These are phyloP conservation scores for Antheraea assamensis DNA, from an alignment of 2,888 invertebrate species.

Conservation along the genomic window DNA sequence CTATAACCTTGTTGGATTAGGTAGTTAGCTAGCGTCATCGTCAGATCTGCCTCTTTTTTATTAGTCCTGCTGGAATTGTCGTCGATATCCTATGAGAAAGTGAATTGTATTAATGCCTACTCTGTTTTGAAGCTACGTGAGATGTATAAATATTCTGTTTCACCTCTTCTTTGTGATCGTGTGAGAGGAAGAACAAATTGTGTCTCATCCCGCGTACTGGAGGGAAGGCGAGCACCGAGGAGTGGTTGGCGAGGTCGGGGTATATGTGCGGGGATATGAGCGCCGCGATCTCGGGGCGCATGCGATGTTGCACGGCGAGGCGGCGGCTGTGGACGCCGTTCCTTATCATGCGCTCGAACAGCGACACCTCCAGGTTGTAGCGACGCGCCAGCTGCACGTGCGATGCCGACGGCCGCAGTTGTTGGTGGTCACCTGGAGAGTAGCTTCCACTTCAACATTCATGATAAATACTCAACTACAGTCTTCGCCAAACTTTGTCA, in stretches of 20 bases:
- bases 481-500: too few species aligned
- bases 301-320: conserved; percentile 88
- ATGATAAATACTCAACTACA: too few species aligned
- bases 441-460: too few species aligned
- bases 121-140: not conserved
- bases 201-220: conserved; percentile 82
- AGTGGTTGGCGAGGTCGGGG: conserved; percentile 82
- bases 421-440: conserved; percentile 92
- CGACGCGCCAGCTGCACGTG: conserved; percentile 84
- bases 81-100: conserved; percentile 48
- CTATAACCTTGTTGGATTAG: conserved; percentile 85
- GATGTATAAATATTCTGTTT: conserved; percentile 24
- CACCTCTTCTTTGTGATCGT: conserved; percentile 82
- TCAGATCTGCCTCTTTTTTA: conserved; percentile 83
- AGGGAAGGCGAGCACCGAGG: conserved; percentile 81
- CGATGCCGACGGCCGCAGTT: conserved; percentile 88
- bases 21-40: conserved; percentile 83
- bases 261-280: conserved; percentile 88
- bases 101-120: not conserved
- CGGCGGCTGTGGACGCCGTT: conserved; percentile 84
- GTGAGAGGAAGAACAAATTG: conserved; percentile 87
- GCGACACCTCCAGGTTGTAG: conserved; percentile 87
- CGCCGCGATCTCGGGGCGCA: conserved; percentile 83
- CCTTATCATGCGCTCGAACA: conserved; percentile 90
- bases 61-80: conserved; percentile 83